phyloP scores from a whole-genome alignment of 1,140 invertebrate genomes.

The Sitobion miscanthi region DNA sequence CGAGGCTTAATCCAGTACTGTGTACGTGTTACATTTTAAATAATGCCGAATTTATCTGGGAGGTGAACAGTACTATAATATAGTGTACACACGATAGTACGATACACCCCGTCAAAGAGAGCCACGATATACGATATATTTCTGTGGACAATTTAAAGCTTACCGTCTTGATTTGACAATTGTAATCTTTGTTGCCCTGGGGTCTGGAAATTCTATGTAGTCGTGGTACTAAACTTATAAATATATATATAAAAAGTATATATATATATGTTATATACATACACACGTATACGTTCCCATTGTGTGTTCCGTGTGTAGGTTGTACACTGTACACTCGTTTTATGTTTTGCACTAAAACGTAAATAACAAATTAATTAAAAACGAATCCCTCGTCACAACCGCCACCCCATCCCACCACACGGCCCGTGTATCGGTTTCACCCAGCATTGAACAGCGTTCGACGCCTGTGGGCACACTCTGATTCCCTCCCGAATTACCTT shows the following conservation, averaged over 20 bases:
- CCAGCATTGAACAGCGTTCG: background rate
- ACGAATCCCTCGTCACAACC: background rate
- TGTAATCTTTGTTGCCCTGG: background rate
- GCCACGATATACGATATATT: background rate
- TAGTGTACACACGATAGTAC: background rate
- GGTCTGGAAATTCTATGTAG: background rate
- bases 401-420: background rate
- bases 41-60: background rate
- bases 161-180: background rate
- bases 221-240: background rate
- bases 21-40: background rate
- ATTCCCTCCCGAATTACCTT: background rate
- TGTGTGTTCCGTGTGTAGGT: background rate
- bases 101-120: background rate
- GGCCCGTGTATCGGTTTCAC: background rate
- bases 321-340: background rate
- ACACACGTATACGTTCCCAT: background rate
- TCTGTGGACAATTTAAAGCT: background rate
- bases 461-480: background rate
- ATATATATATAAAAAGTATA: background rate
- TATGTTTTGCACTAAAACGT: background rate
- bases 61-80: background rate
- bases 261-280: background rate
- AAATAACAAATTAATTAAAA: constrained; percentile 43
- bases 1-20: background rate